A percentile compares a stretch with the other conserved stretches of the same genome.
phyloP scores from a whole-genome alignment of 2,797 vertebrate species.

The Sebastiscus albofasciatus region DNA sequence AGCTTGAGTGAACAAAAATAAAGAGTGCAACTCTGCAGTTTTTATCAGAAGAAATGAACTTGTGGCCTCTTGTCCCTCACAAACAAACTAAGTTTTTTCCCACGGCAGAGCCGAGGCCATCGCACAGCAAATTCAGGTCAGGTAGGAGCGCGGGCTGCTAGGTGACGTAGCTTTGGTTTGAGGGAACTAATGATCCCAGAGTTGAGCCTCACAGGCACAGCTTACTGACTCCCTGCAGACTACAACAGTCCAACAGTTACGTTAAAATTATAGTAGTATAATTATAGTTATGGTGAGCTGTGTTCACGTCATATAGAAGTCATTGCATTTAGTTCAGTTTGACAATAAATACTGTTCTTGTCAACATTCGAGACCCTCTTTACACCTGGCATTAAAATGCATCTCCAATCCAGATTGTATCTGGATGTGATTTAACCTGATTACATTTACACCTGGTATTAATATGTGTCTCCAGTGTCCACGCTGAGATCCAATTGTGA shows the following conservation, averaged over 20 bases:
- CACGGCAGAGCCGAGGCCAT: constrained; percentile 27
- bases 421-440: too few relatives aligned
- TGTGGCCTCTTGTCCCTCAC: constrained; percentile 47
- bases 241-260: not conserved
- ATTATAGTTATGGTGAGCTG: not conserved
- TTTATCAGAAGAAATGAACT: constrained; percentile 68
- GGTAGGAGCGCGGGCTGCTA: not conserved
- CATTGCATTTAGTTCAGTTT: not conserved
- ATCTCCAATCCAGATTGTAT: too few relatives aligned
- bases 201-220: not conserved
- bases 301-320: not conserved
- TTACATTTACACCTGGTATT: too few relatives aligned
- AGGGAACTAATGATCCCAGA: not conserved
- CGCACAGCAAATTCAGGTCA: constrained; percentile 45
- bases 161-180: constrained; percentile 16
- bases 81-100: constrained; percentile 55
- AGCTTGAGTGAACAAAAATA: constrained; percentile 57
- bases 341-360: not conserved
- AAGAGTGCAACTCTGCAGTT: constrained; percentile 65
- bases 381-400: too few relatives aligned
- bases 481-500: too few relatives aligned
- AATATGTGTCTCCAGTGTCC: too few relatives aligned
- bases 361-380: too few relatives aligned
- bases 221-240: not conserved
- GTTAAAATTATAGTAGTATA: not conserved